These are phyloP conservation scores for Tragelaphus eurycerus DNA, from an alignment of 2,797 vertebrate genomes.

Conservation along the genomic window DNA sequence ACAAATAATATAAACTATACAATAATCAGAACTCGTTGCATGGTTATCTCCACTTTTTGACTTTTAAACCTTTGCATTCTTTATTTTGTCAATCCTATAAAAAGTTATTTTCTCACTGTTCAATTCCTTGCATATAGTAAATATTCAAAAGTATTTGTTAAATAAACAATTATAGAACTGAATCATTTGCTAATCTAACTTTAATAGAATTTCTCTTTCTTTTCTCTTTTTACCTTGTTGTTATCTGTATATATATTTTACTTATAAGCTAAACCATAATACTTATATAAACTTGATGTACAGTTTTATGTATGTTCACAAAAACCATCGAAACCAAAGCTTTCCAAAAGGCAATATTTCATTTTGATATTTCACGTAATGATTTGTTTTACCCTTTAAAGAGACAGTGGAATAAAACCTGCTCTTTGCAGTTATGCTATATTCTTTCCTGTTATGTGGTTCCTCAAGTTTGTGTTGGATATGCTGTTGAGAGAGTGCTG, in stretches of 20 bases:
- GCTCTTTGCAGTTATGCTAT: constrained; percentile 55
- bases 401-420: background rate
- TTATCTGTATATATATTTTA: background rate
- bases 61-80: constrained; percentile 12
- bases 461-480: constrained; percentile 75
- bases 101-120: constrained; percentile 1
- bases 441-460: constrained; percentile 71
- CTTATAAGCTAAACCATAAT: background rate
- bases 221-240: background rate
- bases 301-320: background rate
- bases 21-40: background rate
- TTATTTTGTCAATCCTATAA: background rate
- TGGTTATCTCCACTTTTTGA: background rate
- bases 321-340: background rate
- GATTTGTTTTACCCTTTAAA: background rate
- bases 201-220: constrained; percentile 22
- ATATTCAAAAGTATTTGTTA: background rate
- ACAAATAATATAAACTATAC: background rate
- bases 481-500: constrained; percentile 82
- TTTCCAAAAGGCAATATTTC: background rate
- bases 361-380: background rate
- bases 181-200: constrained; percentile 19
- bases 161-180: background rate
- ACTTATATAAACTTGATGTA: background rate
- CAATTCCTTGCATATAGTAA: background rate